Evolutionary conservation across 2,888 invertebrate species (phyloP), one percentile per base, ranked within the genome.

Genomic region (Papilio gigon): DNA sequence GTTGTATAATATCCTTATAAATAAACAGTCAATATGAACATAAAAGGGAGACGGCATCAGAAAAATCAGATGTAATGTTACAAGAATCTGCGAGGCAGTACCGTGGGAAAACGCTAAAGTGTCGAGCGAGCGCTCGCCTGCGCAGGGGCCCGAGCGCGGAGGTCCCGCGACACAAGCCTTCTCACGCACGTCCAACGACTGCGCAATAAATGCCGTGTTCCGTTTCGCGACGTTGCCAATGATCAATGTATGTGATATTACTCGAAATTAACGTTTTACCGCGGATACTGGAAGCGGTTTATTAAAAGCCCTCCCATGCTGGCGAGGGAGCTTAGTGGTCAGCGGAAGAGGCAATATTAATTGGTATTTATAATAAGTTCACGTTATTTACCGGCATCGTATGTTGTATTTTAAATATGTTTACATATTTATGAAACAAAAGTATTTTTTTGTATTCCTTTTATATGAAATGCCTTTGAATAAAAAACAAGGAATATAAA

Each of bases 231-330:
- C 68, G 68, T 60, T 60, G 59, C 40, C 47, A 60, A 30, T 64
- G 64, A 65, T 68, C 68, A 60, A 65, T 65, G 68, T 64, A 68
- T 68, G 58, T 40, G 47, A 33, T 68, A 60, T 63, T 59, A 42
- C 9, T 25, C 62, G 44, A 68, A 59, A 63, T 68, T 68, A 68
- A 47, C 67, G 59, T 64, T 44, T 20, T 42, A 14, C 27, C 44
- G 35, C 30, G 35, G 60, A 68, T n/a, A 59, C 35, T 37, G 60
- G 65, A 40, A 65, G 50, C 50, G 50, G 68, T 60, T 50, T 60
- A 60, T 64, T 68, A 68, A 60, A 50, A 47, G 58, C 20, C 58
- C 59, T 64, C 63, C n/a, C 56, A 61, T 33, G 12, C 60, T 8
- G 59, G 64, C 9, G 20, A n/a, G 22, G 0, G 25, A 17, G 20